Evolutionary conservation across 1,140 invertebrate species (phyloP).

Genomic region (Orchestia grillus): DNA sequence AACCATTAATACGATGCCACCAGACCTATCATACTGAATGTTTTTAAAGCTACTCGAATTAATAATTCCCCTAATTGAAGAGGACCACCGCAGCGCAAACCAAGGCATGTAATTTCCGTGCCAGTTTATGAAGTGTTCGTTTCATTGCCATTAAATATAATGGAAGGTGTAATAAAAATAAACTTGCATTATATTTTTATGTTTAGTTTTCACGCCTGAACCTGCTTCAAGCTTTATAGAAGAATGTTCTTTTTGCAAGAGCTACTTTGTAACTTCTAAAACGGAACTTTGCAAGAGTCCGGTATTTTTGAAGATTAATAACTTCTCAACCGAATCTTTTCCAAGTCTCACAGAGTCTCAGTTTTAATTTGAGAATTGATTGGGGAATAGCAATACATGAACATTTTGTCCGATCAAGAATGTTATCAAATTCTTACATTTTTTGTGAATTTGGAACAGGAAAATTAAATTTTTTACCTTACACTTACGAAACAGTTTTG

Average conservation of each 20-base stretch:
- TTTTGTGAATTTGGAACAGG: not conserved
- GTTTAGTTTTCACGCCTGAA: not conserved
- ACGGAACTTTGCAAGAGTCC: not conserved
- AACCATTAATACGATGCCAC: not conserved
- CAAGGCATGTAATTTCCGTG: not conserved
- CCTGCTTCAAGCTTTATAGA: not conserved
- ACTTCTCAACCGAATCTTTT: not conserved
- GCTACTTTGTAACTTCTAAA: not conserved
- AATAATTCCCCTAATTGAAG: slow-evolving; percentile 1
- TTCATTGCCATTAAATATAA: slow-evolving; percentile 2
- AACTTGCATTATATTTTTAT: not conserved
- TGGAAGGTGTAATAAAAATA: not conserved
- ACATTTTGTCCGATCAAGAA: not conserved
- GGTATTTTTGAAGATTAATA: not conserved
- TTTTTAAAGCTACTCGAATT: slow-evolving; percentile 22
- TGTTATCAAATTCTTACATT: not conserved
- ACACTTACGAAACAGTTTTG: not conserved
- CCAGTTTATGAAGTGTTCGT: slow-evolving; percentile 7
- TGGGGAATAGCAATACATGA: not conserved
- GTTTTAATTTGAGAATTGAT: not conserved
- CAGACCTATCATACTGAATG: not conserved
- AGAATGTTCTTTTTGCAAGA: not conserved
- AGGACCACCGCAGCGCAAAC: slow-evolving; percentile 36
- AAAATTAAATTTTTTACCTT: not conserved
- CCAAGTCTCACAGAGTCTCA: too few relatives aligned